Base-by-base conservation (phyloP, 2,113 vertebrate species). In the Sus scrofa region DNA sequence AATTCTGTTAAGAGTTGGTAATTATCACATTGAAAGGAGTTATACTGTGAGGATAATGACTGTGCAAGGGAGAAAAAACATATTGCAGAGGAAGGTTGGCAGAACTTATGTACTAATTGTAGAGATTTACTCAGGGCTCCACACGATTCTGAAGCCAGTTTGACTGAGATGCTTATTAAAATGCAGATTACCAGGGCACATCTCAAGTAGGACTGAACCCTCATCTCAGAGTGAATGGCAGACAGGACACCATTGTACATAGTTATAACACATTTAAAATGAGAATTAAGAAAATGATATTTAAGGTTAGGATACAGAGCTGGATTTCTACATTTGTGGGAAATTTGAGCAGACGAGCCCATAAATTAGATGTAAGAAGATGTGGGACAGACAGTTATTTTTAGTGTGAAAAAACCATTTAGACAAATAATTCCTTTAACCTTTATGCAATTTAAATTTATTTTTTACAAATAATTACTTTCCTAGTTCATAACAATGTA, bases 401-500 rank as follows among this genome's bases (percentile, higher is more conserved):
- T 89, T 58, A 37, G 12, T 26, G 15, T 18, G 22, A 60, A n/a
- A 93, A 84, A 30, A 1, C 10, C 19, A 91, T 26, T 92, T 54
- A 91, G 52, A 67, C 83, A 77, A 71, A 81, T n/a, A 94, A 58
- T 68, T 81, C 3, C 65, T 63, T 92, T 89, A 60, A 52, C 19
- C 26, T 93, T 18, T 70, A 50, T 39, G 4, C 16, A 75, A 92
- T 26, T 77, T 58, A 24, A 89, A 50, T 30, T 58, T 34, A 30
- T 44, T 24, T 78, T 92, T 68, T 30, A 56, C 52, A 84, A 88
- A 93, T 89, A 75, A 75, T 79, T 71, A 74, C 24, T 60, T 90
- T 60, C 14, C 20, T 14, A 83, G 14, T 54, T 77, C 1, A 62
- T 71, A 60, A 27, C 7, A 71, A 75, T 39, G 22, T 77, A 30